Base-by-base conservation (phyloP, 1,140 invertebrate genomes). In the Leptinotarsa undecemlineata region DNA sequence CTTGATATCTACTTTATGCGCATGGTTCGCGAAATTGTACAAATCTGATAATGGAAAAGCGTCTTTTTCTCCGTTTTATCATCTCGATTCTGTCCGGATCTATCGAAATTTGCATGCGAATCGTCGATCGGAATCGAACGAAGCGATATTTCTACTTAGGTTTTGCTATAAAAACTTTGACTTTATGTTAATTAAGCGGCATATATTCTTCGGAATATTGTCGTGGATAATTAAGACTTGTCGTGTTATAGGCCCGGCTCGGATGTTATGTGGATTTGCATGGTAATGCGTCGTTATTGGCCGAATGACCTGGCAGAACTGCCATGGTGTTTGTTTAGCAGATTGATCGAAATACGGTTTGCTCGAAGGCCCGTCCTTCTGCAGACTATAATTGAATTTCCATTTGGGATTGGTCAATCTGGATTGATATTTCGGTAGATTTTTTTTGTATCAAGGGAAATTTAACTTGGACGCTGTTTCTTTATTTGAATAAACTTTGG, bases 131-230 rank as follows among this genome's bases (percentile, higher is more conserved):
- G 66, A 23, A 72, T 20, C 68, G 57, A 71, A 73, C 60, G 51
- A 72, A 74, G 72, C 75, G 70, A 76, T 76, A 76, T 74, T 63
- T 63, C 20, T 66, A 61, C 63, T 48, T 15, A 47, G 74, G 66
- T 23, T 64, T 73, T 51, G 70, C 77, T 71, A 76, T 79, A 79
- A 79, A 79, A 75, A 76, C 75, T 20, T 70, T 71, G 68, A 79
- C 66, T 79, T 79, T 79, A 79, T 76, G 77, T 76, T 79, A 79
- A 79, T 79, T 76, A 73, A 76, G 76, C 69, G 74, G 74, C 75
- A 79, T 76, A 78, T 78, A 74, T 79, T 72, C 73, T 68, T 68
- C 20, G 15, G 51, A 74, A 79, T 76, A 79, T 75, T 76, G 75
- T 74, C 73, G 68, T 57, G 33, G 75, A 74, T 79, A 79, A 79